A percentile compares a stretch with the other conserved stretches of the same genome.
Evolutionary conservation across 2,113 vertebrate genomes (phyloP).

Genomic region (Vicugna pacos): DNA sequence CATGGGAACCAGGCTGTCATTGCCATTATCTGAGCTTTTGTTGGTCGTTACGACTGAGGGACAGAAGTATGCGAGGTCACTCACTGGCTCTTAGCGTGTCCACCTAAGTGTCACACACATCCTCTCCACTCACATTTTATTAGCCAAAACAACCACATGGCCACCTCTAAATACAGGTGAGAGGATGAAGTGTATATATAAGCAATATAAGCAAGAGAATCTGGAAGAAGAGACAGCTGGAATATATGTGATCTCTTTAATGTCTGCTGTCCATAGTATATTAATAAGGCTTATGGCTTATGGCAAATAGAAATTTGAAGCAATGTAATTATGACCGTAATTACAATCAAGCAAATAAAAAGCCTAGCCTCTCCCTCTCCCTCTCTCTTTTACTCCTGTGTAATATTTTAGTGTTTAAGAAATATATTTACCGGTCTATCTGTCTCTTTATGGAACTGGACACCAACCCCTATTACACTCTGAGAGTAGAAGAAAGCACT

Average conservation of each 20-base stretch:
- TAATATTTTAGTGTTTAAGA: not conserved
- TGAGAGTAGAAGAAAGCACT: not conserved
- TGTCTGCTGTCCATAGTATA: not conserved
- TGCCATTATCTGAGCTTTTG: not conserved
- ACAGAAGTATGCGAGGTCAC: not conserved
- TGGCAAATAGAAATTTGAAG: not conserved
- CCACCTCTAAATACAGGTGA: not conserved
- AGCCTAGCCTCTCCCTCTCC: accelerated
- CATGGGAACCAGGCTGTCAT: not conserved
- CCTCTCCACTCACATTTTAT: not conserved
- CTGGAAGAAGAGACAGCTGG: not conserved
- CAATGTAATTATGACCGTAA: not conserved
- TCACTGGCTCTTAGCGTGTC: not conserved
- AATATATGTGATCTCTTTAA: not conserved
- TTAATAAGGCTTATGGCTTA: not conserved
- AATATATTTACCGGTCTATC: not conserved
- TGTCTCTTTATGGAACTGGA: not conserved
- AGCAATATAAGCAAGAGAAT: not conserved
- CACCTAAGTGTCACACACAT: not conserved
- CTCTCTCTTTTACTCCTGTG: not conserved
- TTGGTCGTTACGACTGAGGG: not conserved
- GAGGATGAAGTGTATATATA: not conserved
- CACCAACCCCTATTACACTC: not conserved
- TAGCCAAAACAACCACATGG: not conserved
- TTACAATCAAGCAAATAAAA: not conserved